A percentile compares a stretch with the other conserved stretches of the same genome.
phyloP scores from a whole-genome alignment of 2,888 invertebrate species.

The Chrysolina haemoptera region DNA sequence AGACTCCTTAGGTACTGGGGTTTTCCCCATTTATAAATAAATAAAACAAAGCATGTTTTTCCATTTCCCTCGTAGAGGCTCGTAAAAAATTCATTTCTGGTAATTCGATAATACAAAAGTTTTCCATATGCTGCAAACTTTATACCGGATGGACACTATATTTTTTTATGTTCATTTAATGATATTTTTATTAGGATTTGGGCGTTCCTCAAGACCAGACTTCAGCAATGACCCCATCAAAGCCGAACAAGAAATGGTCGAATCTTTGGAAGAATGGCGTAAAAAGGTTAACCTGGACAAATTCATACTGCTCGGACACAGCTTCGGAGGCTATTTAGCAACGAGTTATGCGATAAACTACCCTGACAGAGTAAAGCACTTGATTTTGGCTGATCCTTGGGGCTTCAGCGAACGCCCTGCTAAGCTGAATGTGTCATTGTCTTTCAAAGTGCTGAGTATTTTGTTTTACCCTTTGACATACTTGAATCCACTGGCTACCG shows the following conservation, averaged over 20 bases:
- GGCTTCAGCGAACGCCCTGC: constrained; percentile 78
- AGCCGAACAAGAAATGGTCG: constrained; percentile 91
- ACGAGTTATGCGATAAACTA: constrained; percentile 88
- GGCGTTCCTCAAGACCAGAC: constrained; percentile 89
- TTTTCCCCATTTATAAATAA: too few relatives aligned
- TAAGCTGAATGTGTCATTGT: constrained; percentile 78
- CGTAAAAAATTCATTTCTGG: too few relatives aligned
- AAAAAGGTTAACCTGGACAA: constrained; percentile 87
- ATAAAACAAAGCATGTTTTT: too few relatives aligned
- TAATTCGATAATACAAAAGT: too few relatives aligned
- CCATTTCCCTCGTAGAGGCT: too few relatives aligned
- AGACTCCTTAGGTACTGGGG: too few relatives aligned
- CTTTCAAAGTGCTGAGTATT: constrained; percentile 84
- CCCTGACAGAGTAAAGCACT: constrained; percentile 89
- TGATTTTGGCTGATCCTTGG: constrained; percentile 94
- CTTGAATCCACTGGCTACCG: constrained; percentile 92
- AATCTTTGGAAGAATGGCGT: constrained; percentile 95
- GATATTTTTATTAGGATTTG: constrained; percentile 80
- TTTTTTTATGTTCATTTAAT: too few relatives aligned
- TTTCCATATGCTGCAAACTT: too few relatives aligned
- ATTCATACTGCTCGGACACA: constrained; percentile 92
- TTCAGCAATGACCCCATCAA: constrained; percentile 84
- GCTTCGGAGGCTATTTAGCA: constrained; percentile 92
- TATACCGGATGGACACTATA: too few relatives aligned
- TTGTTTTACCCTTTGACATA: constrained; percentile 77